Conservation (phyloP, 2,888 invertebrate species). For the Drosophila diplacantha region DNA sequence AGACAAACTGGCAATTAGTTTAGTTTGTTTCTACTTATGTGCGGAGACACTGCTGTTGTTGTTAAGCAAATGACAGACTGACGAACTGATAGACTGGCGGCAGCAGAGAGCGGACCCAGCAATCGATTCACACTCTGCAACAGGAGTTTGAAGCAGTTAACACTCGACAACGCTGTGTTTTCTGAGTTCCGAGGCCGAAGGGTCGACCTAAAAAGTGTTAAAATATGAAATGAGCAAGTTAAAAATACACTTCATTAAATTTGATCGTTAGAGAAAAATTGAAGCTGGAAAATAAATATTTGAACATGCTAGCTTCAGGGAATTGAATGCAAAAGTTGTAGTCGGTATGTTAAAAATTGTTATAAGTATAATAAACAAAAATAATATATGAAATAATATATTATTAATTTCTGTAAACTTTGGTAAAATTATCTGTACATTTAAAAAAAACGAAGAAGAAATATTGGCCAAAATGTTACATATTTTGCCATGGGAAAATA, state of each 20-base stretch:
- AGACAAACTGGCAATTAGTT: constrained; percentile 66
- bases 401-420: too few relatives aligned
- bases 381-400: too few relatives aligned
- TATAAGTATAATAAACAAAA: too few relatives aligned
- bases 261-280: background rate
- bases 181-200: background rate
- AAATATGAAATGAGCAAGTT: background rate
- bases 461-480: background rate
- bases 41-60: constrained; percentile 28
- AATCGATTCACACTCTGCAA: constrained; percentile 25
- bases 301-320: background rate
- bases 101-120: too few relatives aligned
- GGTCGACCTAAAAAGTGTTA: background rate
- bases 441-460: too few relatives aligned
- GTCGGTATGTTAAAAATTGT: too few relatives aligned
- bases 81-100: constrained; percentile 30
- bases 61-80: constrained; percentile 54
- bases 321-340: background rate
- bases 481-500: background rate
- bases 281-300: background rate
- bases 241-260: background rate
- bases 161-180: constrained; percentile 15
- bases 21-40: constrained; percentile 40
- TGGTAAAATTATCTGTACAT: too few relatives aligned
- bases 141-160: constrained; percentile 8